Conservation (phyloP, 35 echinoderm and acorn worm genomes). For the Chiridota heheva region DNA sequence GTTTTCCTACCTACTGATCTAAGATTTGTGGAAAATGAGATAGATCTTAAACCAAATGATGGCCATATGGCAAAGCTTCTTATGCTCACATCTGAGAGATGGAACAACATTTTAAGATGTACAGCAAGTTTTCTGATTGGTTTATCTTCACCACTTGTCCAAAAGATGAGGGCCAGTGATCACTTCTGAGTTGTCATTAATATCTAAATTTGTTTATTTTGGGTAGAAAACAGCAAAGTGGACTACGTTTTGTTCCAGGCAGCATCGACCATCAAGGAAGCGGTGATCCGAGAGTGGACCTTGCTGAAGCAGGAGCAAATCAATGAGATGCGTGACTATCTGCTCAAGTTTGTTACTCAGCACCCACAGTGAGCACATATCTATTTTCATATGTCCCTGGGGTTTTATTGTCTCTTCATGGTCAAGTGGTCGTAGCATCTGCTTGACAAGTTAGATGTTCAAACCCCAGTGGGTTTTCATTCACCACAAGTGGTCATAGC, state of each 20-base stretch:
- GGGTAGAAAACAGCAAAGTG: slow-evolving; percentile 86
- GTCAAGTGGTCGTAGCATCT: too few relatives aligned
- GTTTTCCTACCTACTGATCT: too few relatives aligned
- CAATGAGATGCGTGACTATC: slow-evolving; percentile 64
- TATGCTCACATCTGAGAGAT: not conserved
- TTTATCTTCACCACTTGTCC: too few relatives aligned
- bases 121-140: not conserved
- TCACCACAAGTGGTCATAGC: too few relatives aligned
- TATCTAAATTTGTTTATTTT: slow-evolving; percentile 6
- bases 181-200: not conserved
- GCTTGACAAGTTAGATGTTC: too few relatives aligned
- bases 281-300: slow-evolving; percentile 81
- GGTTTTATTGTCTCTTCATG: too few relatives aligned
- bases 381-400: not conserved
- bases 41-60: not conserved
- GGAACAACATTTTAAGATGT: not conserved
- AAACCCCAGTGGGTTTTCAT: too few relatives aligned
- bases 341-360: slow-evolving; percentile 89
- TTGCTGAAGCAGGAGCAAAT: slow-evolving; percentile 68
- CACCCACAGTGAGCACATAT: slow-evolving; percentile 60
- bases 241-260: slow-evolving; percentile 98
- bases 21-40: not conserved
- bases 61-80: not conserved
- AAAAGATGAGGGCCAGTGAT: not conserved
- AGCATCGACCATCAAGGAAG: slow-evolving; percentile 92